Percentiles rank a stretch among this genome's conserved stretches.
phyloP scores from a whole-genome alignment of 2,888 invertebrate genomes.

The Sesia apiformis region DNA sequence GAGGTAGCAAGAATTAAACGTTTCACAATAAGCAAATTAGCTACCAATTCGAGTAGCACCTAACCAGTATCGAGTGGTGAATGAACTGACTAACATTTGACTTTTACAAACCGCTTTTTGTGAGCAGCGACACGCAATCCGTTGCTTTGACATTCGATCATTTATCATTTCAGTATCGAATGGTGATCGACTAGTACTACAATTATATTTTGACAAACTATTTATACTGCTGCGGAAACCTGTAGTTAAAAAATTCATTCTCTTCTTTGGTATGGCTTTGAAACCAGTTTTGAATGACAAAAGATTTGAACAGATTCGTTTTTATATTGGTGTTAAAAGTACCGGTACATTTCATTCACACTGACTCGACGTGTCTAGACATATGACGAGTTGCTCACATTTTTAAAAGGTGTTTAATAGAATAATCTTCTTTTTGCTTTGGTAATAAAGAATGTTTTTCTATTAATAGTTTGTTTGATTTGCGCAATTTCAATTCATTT shows the following conservation, averaged over 20 bases:
- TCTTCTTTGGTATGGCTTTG: background rate
- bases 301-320: background rate
- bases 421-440: background rate
- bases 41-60: background rate
- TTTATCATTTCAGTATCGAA: slow-evolving; percentile 56
- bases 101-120: slow-evolving; percentile 34
- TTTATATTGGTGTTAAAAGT: slow-evolving; percentile 24
- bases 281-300: background rate
- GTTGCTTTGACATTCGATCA: slow-evolving; percentile 36
- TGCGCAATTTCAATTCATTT: background rate
- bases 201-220: slow-evolving; percentile 30
- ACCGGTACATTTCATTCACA: slow-evolving; percentile 54
- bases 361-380: slow-evolving; percentile 17
- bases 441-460: background rate
- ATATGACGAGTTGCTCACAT: slow-evolving; percentile 12
- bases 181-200: slow-evolving; percentile 47
- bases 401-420: background rate
- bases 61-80: slow-evolving; percentile 25
- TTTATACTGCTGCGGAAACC: background rate
- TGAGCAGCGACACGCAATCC: slow-evolving; percentile 29
- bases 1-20: no score
- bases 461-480: background rate
- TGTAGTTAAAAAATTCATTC: background rate
- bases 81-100: slow-evolving; percentile 37
- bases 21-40: background rate